Conservation (phyloP, 2,888 invertebrate species). For the Aporophyla nigra region DNA sequence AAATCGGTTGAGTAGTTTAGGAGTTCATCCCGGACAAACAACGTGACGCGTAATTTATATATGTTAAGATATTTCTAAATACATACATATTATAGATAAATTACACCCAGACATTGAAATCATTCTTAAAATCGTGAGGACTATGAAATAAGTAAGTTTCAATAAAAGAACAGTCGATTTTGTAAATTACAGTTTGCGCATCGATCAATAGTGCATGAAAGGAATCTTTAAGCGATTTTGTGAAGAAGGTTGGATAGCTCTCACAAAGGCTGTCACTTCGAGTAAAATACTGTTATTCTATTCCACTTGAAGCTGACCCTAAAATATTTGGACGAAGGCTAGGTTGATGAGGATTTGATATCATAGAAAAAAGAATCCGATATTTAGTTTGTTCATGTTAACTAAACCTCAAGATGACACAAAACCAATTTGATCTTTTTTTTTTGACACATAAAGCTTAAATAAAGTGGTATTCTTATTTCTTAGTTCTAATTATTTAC, state of each 20-base stretch:
- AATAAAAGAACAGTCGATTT: background rate
- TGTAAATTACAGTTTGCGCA: background rate
- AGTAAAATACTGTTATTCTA: conserved; percentile 15
- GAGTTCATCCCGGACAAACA: no score
- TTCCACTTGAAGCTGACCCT: background rate
- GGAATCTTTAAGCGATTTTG: background rate
- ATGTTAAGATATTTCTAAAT: no score
- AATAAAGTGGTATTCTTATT: background rate
- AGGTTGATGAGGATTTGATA: conserved; percentile 4
- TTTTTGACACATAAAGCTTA: background rate
- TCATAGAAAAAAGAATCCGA: background rate
- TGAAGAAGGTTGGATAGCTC: background rate
- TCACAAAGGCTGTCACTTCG: conserved; percentile 16
- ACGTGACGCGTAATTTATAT: no score
- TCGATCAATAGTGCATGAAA: background rate
- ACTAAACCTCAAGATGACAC: background rate
- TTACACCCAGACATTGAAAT: no score
- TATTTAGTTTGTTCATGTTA: background rate
- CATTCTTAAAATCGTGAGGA: no score
- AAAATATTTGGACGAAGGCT: background rate
- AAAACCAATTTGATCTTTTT: background rate
- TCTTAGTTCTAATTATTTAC: background rate
- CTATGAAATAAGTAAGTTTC: no score
- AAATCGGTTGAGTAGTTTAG: no score
- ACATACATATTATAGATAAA: no score